These are phyloP conservation scores for Pollenia amentaria DNA, from an alignment of 2,888 invertebrate genomes.

Conservation along the genomic window DNA sequence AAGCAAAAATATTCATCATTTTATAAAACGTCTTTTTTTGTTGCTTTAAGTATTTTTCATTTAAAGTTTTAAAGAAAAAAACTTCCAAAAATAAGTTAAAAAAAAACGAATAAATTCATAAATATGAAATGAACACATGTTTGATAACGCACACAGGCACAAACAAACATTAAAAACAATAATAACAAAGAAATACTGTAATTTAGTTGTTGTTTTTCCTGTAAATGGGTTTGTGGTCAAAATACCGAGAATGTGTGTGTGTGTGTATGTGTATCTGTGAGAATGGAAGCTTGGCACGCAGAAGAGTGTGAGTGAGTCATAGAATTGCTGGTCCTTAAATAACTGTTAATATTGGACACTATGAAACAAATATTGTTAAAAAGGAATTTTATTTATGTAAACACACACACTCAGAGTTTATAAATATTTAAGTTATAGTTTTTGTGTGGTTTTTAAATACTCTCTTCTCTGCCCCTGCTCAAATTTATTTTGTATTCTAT, in stretches of 20 bases:
- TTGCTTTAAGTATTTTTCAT: conserved; percentile 31
- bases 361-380: not conserved
- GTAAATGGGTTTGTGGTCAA: conserved; percentile 62
- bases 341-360: conserved; percentile 10
- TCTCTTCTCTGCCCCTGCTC: not conserved
- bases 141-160: not conserved
- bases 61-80: conserved; percentile 7
- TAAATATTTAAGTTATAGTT: conserved; percentile 59
- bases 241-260: not conserved
- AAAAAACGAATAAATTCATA: conserved; percentile 36
- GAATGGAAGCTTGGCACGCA: not conserved
- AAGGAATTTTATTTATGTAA: not conserved
- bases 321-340: conserved; percentile 22
- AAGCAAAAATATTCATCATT: conserved; percentile 52
- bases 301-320: not conserved
- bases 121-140: conserved; percentile 61
- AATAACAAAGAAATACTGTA: conserved; percentile 46
- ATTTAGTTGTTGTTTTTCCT: conserved; percentile 53
- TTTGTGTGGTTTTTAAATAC: conserved; percentile 57
- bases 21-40: conserved; percentile 26
- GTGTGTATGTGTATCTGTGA: not conserved
- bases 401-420: not conserved
- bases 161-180: conserved; percentile 37
- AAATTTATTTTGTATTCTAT: not conserved
- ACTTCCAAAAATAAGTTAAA: not conserved